Evolutionary conservation across 2,113 vertebrate genomes (phyloP).

Genomic region (Anser brachyrhynchus): DNA sequence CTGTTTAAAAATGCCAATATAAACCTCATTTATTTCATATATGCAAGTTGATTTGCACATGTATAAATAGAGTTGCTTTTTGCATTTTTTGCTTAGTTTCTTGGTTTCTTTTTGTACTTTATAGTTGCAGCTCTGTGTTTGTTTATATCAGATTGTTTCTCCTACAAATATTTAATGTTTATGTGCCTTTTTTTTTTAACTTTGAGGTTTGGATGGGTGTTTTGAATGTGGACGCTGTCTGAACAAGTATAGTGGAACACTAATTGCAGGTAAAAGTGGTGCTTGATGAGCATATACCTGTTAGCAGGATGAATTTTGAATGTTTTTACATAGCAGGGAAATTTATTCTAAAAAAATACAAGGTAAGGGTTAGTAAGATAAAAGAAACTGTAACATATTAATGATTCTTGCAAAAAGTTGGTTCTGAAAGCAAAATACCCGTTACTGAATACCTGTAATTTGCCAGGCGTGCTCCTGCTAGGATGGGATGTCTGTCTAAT

Average conservation of each 20-base stretch:
- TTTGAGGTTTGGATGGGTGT: constrained; percentile 45
- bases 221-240: constrained; percentile 44
- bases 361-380: background rate
- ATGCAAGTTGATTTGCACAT: constrained; percentile 85
- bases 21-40: constrained; percentile 80
- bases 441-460: background rate
- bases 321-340: background rate
- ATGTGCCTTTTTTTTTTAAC: constrained; percentile 76
- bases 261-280: constrained; percentile 9
- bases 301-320: background rate
- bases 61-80: constrained; percentile 72
- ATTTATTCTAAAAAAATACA: background rate
- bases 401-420: background rate
- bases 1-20: constrained; percentile 79
- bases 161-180: constrained; percentile 70
- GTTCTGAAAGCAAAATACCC: background rate
- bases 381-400: background rate
- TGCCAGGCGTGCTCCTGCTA: background rate
- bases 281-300: background rate
- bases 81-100: constrained; percentile 64
- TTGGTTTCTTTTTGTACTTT: constrained; percentile 65
- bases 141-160: constrained; percentile 49
- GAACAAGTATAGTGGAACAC: constrained; percentile 62
- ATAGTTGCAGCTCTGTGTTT: constrained; percentile 37
- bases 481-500: background rate